These are phyloP conservation scores for Machimus rusticus DNA, from an alignment of 2,888 invertebrate species.

Conservation along the genomic window DNA sequence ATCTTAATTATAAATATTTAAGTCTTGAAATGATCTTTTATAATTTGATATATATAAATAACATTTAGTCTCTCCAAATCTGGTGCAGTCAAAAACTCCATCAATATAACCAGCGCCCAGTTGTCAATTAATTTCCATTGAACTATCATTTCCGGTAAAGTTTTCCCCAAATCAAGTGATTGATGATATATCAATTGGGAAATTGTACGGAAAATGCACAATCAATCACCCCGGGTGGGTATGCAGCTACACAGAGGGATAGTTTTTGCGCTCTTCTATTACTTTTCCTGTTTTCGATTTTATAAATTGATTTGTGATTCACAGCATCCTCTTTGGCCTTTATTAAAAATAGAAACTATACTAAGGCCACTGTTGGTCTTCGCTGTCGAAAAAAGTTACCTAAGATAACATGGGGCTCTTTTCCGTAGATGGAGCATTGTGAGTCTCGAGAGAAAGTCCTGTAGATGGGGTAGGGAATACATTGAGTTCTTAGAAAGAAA, in stretches of 20 bases:
- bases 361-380: background rate
- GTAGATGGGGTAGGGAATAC: background rate
- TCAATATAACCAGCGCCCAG: background rate
- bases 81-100: background rate
- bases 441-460: background rate
- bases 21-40: background rate
- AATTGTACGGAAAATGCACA: conserved; percentile 32
- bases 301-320: conserved; percentile 16
- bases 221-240: conserved; percentile 4
- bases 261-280: background rate
- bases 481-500: background rate
- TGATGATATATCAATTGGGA: conserved; percentile 19
- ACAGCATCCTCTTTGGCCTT: background rate
- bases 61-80: background rate
- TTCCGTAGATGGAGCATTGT: background rate
- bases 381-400: background rate
- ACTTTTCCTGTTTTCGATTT: background rate
- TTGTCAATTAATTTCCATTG: conserved; percentile 15
- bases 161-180: conserved; percentile 6
- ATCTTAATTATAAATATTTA: background rate
- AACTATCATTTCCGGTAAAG: conserved; percentile 23
- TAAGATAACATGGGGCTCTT: background rate
- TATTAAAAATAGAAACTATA: background rate
- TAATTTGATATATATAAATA: background rate
- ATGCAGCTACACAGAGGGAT: background rate